These are phyloP conservation scores for Monopis laevigella DNA, from an alignment of 2,888 invertebrate genomes.

Conservation along the genomic window DNA sequence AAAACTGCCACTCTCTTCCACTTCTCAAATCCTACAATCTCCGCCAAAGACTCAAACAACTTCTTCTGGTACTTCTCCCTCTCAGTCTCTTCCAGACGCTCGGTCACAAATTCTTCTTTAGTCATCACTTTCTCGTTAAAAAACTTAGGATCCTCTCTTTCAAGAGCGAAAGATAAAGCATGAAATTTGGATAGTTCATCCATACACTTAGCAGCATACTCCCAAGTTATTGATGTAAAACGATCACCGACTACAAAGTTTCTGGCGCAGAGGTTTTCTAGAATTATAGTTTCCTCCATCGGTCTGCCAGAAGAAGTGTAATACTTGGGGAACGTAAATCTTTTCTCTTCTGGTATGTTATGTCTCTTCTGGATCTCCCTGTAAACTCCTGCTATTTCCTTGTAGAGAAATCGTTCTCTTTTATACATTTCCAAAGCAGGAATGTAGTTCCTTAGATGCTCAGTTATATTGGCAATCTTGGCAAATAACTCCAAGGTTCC, in stretches of 20 bases:
- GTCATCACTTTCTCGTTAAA: slow-evolving; percentile 5
- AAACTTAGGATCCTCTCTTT: slow-evolving; percentile 11
- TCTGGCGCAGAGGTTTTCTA: slow-evolving; percentile 13
- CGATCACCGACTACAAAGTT: slow-evolving; percentile 10
- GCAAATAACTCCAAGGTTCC: slow-evolving; percentile 12
- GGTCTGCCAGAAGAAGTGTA: slow-evolving; percentile 8
- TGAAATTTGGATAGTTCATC: slow-evolving; percentile 13
- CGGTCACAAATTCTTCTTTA: slow-evolving; percentile 11
- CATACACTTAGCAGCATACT: slow-evolving; percentile 11
- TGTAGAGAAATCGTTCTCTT: slow-evolving; percentile 12
- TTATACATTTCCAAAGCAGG: slow-evolving; percentile 11
- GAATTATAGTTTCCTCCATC: slow-evolving; percentile 12
- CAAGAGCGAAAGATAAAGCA: slow-evolving; percentile 15
- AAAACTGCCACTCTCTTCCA: slow-evolving; percentile 2
- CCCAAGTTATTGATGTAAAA: slow-evolving; percentile 12
- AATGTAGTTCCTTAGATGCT: slow-evolving; percentile 4
- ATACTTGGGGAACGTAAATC: slow-evolving; percentile 11
- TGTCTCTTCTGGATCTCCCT: slow-evolving; percentile 12
- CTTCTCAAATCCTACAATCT: slow-evolving; percentile 2
- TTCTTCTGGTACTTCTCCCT: slow-evolving; percentile 7
- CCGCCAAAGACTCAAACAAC: slow-evolving; percentile 1
- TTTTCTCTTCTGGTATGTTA: slow-evolving; percentile 9
- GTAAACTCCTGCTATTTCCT: slow-evolving; percentile 10
- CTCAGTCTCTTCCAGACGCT: background rate
- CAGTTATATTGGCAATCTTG: slow-evolving; percentile 13